phyloP scores from a whole-genome alignment of 2,113 vertebrate genomes.

The Antechinus flavipes region DNA sequence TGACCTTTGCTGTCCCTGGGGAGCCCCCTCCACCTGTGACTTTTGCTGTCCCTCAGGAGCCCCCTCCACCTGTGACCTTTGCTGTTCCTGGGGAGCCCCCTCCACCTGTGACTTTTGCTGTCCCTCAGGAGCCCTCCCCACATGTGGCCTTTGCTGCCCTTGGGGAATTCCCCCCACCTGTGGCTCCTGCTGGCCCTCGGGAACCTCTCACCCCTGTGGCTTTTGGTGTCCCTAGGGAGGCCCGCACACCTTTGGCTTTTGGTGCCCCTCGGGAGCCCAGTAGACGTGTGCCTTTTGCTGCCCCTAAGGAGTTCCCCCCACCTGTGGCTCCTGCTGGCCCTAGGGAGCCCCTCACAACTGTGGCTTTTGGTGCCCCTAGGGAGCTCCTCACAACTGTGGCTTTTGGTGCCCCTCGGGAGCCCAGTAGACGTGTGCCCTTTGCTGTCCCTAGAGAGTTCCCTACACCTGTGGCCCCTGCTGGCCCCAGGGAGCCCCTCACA shows the following conservation, averaged over 20 bases:
- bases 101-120: not conserved
- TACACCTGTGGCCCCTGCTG: not conserved
- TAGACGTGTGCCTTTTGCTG: not conserved
- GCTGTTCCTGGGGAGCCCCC: not conserved
- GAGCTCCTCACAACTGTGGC: not conserved
- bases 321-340: not conserved
- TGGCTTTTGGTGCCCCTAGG: not conserved
- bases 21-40: too few species aligned
- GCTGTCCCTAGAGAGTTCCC: not conserved
- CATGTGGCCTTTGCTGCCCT: too few species aligned
- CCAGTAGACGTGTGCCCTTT: not conserved
- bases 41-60: too few species aligned
- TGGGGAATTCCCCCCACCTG: too few species aligned
- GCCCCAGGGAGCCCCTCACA: not conserved
- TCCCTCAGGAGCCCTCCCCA: too few species aligned
- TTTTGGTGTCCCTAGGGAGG: not conserved
- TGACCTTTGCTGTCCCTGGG: too few species aligned
- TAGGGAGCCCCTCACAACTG: not conserved
- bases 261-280: too few species aligned
- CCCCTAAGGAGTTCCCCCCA: not conserved
- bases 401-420: not conserved
- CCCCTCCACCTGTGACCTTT: not conserved
- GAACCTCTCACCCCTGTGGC: accelerated
- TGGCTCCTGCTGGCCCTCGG: not conserved
- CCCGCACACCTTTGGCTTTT: accelerated